Evolutionary conservation across 2,797 vertebrate species (phyloP), one percentile per base, ranked within the genome.

Genomic region (Hozukius guyotensis): DNA sequence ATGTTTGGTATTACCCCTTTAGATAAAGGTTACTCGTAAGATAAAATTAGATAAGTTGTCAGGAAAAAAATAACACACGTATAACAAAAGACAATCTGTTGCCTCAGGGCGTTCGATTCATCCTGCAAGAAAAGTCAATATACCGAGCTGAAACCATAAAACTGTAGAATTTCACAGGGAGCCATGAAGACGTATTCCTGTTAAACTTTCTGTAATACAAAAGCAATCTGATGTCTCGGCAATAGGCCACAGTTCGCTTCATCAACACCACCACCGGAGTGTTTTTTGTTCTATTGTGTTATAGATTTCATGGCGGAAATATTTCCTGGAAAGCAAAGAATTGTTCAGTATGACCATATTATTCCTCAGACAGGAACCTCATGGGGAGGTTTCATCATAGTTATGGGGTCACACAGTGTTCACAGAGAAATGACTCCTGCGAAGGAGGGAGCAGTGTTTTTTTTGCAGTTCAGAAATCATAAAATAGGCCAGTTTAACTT

Each of bases 281-380:
- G 60, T 89, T 81, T 81, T 82, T 87, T 83, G 60, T 85, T 83
- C 82, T 68, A 59, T 87, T 86, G 65, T 87, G 73, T 86, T 85
- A 80, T 66, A 80, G 81, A 86, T 90, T 90, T 91, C 78, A 84
- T 73, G 76, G 82, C 75, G 53, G 67, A 89, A 81, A 87, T 86
- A 77, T 88, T 79, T 89, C 81, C 72, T 80, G 72, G 24, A 87
- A 86, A 88, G 88, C 77, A 32, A 82, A 29, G 65, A 83, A 85
- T 88, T 46, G 81, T 76, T 88, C 72, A 53, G 75, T 88, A 71
- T 65, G 81, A 80, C 63, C 78, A n/a, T 76, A 75, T 84, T 90
- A 88, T 88, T 88, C 79, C 73, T 82, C 2, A 18, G 77, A 80
- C 67, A 49, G 57, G 18, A 84, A 76, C 27, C 82, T 81, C 83